Percentiles rank a stretch among this genome's conserved stretches.
Conservation (phyloP, 2,113 vertebrate genomes). For the Zingel zingel region DNA sequence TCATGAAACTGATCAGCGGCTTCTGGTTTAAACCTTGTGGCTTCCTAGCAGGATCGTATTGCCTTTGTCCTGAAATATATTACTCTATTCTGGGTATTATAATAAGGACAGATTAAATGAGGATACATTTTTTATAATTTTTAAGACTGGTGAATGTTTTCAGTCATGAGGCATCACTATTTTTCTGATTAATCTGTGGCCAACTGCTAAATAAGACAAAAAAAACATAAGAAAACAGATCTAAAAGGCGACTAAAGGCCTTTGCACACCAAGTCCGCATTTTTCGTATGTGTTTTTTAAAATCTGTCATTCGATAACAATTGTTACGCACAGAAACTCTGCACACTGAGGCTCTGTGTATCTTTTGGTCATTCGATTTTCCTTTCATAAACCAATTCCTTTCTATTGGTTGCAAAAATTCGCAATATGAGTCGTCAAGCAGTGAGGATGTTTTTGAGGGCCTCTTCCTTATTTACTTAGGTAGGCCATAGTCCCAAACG, state of each 20-base stretch:
- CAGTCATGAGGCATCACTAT: background rate
- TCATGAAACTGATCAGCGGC: slow-evolving; percentile 22
- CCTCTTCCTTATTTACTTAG: too few relatives aligned
- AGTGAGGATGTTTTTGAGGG: too few relatives aligned
- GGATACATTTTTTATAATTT: background rate
- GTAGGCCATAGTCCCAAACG: too few relatives aligned
- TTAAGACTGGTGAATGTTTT: background rate
- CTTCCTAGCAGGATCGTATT: background rate
- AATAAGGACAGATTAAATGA: slow-evolving; percentile 2
- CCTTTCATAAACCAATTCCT: too few relatives aligned
- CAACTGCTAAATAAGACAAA: background rate
- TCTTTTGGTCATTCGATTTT: too few relatives aligned
- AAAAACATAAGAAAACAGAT: background rate
- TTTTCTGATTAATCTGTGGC: background rate
- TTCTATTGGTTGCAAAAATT: too few relatives aligned
- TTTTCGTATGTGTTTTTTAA: too few relatives aligned
- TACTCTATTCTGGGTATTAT: background rate
- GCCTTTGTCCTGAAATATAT: background rate
- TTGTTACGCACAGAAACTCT: too few relatives aligned
- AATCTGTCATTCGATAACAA: too few relatives aligned
- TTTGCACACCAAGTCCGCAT: too few relatives aligned
- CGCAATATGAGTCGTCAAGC: too few relatives aligned
- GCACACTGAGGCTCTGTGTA: too few relatives aligned
- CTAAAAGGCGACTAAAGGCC: background rate
- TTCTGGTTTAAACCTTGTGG: background rate